Base-by-base conservation (phyloP, 1,140 invertebrate genomes). In the Asobara japonica region DNA sequence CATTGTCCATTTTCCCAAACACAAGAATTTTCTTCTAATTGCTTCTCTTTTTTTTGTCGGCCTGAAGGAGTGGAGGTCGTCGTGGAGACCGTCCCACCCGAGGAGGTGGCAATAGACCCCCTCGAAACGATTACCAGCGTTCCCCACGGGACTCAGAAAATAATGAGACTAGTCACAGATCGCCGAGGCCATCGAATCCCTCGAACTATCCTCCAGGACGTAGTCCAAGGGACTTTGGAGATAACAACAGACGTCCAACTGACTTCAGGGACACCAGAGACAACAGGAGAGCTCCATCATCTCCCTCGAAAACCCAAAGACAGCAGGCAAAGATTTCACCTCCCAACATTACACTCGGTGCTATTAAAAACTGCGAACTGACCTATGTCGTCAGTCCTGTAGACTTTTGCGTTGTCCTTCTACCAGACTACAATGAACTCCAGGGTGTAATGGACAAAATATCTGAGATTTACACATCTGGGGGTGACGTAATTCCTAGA, bases 321-420 rank as follows among this genome's bases (percentile, higher is more conserved):
- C 5, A 29, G 27, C 27, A 29, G 22, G 29, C 22, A 29, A 72
- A 71, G 75, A 82, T 84, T 75, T 79, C 75, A 18, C 68, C 60
- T 11, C 70, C 74, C 2, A 76, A 79, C 31, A 76, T 87, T 7
- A 74, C 74, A 20, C 36, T 82, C 30, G 81, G 81, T 29, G 62
- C 74, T 10, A 67, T 71, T 11, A 82, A 85, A 72, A 75, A 71
- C 27, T 84, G 84, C 13, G 77, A 81, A 71, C 29, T 88, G 1
- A 78, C 82, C 18, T 85, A 76, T 65, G 71, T 79, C 4, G 77
- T 76, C 16, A 84, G 65, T 71, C 88, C 88, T n/a, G 73, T 75
- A 0, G 79, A 85, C 7, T 90, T 91, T 71, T 90, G 86, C 74
- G 41, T 90, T 13, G 88, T 89, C 22, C 76, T 89, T 10, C 76